Evolutionary conservation across 2,888 invertebrate genomes (phyloP), one percentile per base, ranked within the genome.

Genomic region (Drymonia ruficornis): DNA sequence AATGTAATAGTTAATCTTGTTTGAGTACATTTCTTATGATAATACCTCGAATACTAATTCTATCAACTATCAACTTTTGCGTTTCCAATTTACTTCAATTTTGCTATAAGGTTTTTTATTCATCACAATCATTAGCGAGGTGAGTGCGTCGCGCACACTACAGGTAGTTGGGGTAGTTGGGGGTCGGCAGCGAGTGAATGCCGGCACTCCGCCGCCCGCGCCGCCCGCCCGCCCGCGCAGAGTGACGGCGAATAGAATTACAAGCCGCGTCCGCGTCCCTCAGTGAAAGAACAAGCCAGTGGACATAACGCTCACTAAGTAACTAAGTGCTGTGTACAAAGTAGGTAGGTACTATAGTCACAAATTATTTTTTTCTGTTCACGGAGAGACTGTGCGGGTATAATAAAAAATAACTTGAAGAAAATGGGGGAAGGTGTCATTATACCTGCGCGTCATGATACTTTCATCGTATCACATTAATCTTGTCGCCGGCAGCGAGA

Each of bases 241-340:
- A 43, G 16, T 52, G 46, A 23, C 46, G 45, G 29, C 52, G 46
- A 53, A 61, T 54, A 51, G 51, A 42, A 61, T 65, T 56, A 56
- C 42, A 19, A 56, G 38, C 36, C n/a, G 36, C 13, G 36, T n/a
- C 36, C n/a, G 36, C 13, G 36, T n/a, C 36, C n/a, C 36, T n/a
- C 36, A 4, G n/a, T n/a, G 13, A n/a, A 36, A 3, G 13, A 36
- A 36, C 36, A 6, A 36, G 36, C n/a, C 36, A 36, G 13, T 36
- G 36, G 36, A 36, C n/a, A 36, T n/a, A 36, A 36, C n/a, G 36
- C 36, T n/a, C 6, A 0, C 4, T 36, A n/a, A 4, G n/a, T 36
- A 36, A 0, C n/a, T 36, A 36, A 3, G n/a, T n/a, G n/a, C n/a
- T n/a, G n/a, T 1, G 7, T 36, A 36, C 1, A 36, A n/a, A n/a